These are phyloP conservation scores for Empis livida DNA, from an alignment of 2,888 invertebrate genomes.

Conservation along the genomic window DNA sequence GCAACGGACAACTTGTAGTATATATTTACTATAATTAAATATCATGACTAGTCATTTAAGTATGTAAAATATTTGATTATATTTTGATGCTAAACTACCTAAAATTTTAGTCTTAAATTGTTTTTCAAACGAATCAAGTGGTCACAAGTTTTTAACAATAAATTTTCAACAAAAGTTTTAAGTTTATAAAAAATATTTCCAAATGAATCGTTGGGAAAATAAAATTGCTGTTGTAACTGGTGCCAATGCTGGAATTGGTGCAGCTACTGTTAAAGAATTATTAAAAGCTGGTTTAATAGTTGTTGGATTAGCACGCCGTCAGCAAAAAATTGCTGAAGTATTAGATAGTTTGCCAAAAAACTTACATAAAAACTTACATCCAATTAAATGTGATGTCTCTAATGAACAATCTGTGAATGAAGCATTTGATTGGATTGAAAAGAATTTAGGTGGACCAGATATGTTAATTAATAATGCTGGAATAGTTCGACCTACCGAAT, in stretches of 20 bases:
- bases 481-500: conserved; percentile 5
- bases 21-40: no score
- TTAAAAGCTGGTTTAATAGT: conserved; percentile 41
- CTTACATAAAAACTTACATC: conserved; percentile 23
- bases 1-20: no score
- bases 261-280: conserved; percentile 35
- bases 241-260: conserved; percentile 49
- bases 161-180: no score
- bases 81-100: no score
- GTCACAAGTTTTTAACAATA: no score
- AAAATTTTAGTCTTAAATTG: no score
- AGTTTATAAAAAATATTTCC: no score
- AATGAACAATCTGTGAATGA: conserved; percentile 40
- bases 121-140: no score
- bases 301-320: conserved; percentile 40
- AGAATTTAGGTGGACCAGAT: conserved; percentile 40
- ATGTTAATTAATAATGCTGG: conserved; percentile 47
- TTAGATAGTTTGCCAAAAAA: conserved; percentile 15
- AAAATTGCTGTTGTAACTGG: conserved; percentile 51
- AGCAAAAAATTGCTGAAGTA: conserved; percentile 34
- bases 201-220: conserved; percentile 46
- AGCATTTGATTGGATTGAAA: conserved; percentile 39
- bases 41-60: no score
- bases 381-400: conserved; percentile 39
- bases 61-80: no score